These are phyloP conservation scores for Oryzias woworae DNA, from an alignment of 2,113 vertebrate genomes.

Conservation along the genomic window DNA sequence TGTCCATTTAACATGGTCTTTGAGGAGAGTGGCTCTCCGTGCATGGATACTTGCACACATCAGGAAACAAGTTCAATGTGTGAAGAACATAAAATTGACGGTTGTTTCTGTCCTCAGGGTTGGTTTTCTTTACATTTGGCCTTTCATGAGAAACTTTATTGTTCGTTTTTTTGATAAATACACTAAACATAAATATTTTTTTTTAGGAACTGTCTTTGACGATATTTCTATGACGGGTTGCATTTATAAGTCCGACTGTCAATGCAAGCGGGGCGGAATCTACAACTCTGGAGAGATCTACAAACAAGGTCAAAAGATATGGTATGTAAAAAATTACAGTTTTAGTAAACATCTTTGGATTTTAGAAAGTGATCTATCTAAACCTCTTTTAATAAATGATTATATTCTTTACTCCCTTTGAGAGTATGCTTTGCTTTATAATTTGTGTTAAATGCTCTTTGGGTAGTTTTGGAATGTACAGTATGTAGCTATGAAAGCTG, in stretches of 20 bases:
- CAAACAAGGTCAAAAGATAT: slow-evolving; percentile 79
- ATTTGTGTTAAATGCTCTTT: background rate
- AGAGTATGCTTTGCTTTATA: background rate
- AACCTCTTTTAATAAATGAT: too few relatives aligned
- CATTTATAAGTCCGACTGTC: slow-evolving; percentile 79
- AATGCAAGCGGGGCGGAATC: slow-evolving; percentile 79
- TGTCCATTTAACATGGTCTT: slow-evolving; percentile 92
- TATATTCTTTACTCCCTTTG: too few relatives aligned
- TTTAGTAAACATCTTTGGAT: too few relatives aligned
- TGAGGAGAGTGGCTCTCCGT: slow-evolving; percentile 88
- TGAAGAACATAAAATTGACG: slow-evolving; percentile 91
- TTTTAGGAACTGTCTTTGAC: slow-evolving; percentile 88
- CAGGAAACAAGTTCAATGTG: slow-evolving; percentile 84
- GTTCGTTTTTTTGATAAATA: too few relatives aligned
- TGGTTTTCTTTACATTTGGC: slow-evolving; percentile 25
- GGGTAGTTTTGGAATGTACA: too few relatives aligned
- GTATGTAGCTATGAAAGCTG: too few relatives aligned
- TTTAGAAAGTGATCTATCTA: too few relatives aligned
- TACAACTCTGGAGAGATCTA: slow-evolving; percentile 79
- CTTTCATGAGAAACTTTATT: too few relatives aligned
- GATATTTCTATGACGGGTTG: slow-evolving; percentile 84
- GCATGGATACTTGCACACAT: slow-evolving; percentile 87
- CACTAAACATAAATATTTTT: background rate
- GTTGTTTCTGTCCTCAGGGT: slow-evolving; percentile 95
- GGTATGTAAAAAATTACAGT: slow-evolving; percentile 69